These are phyloP conservation scores for Macroramphosus scolopax DNA, from an alignment of 2,797 vertebrate species.

Conservation along the genomic window DNA sequence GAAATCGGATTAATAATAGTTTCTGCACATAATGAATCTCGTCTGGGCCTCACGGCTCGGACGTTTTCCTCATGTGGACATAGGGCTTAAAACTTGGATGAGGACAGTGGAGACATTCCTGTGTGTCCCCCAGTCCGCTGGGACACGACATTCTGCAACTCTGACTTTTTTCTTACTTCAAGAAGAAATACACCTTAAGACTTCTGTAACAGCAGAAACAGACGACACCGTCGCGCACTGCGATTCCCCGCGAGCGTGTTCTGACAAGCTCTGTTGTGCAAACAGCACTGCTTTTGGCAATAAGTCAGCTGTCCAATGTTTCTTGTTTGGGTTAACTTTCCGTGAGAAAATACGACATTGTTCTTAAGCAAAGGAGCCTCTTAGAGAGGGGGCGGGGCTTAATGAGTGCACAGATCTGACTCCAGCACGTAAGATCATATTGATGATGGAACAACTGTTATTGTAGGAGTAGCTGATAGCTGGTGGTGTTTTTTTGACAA, in stretches of 20 bases:
- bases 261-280: slow-evolving; percentile 64
- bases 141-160: not conserved
- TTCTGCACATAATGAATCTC: slow-evolving; percentile 35
- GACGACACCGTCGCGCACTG: slow-evolving; percentile 22
- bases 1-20: no score
- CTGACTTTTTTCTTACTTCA: no score
- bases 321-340: slow-evolving; percentile 72
- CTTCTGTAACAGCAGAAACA: slow-evolving; percentile 30
- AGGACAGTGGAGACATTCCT: not conserved
- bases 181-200: not conserved
- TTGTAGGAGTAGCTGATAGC: no score
- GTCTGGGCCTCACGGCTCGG: slow-evolving; percentile 26
- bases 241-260: slow-evolving; percentile 40
- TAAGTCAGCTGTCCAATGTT: slow-evolving; percentile 68
- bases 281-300: slow-evolving; percentile 62
- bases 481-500: not conserved
- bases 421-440: no score
- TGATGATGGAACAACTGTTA: no score
- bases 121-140: not conserved
- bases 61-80: slow-evolving; percentile 21
- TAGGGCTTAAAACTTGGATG: slow-evolving; percentile 17
- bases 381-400: slow-evolving; percentile 9
- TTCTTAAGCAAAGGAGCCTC: slow-evolving; percentile 37
- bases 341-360: slow-evolving; percentile 61
- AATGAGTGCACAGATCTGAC: no score